These are phyloP conservation scores for Urosaurus nigricauda DNA, from an alignment of 2,797 vertebrate genomes.

Conservation along the genomic window DNA sequence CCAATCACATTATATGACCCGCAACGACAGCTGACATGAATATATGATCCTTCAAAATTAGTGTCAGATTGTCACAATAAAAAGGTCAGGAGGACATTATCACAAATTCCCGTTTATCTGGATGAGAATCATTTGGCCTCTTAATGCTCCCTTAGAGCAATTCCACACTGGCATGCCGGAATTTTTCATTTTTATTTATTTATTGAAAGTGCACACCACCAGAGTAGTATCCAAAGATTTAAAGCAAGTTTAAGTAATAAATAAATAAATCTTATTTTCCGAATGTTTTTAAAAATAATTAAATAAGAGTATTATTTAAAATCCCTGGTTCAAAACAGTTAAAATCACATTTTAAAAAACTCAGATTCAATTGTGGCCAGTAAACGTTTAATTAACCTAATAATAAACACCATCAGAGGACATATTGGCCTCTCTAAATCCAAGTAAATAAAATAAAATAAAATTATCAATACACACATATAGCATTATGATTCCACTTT, in stretches of 20 bases:
- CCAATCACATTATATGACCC: conserved; percentile 69
- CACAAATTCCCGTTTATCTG: conserved; percentile 75
- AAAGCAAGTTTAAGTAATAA: no score
- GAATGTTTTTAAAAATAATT: no score
- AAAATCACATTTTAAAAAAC: conserved; percentile 5
- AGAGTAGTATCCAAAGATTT: no score
- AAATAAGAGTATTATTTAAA: no score
- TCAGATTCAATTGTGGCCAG: not conserved
- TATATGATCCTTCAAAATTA: conserved; percentile 79
- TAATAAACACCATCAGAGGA: conserved; percentile 19
- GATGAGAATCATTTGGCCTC: conserved; percentile 71
- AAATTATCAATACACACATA: no score
- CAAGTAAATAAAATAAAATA: no score
- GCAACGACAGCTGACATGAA: conserved; percentile 73
- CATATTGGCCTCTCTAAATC: not conserved
- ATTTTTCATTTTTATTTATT: no score
- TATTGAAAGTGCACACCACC: no score
- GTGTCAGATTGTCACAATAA: conserved; percentile 78
- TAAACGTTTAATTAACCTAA: conserved; percentile 62
- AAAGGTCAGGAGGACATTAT: conserved; percentile 70
- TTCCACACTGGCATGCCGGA: conserved; percentile 35
- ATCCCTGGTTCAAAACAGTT: no score
- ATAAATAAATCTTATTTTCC: no score
- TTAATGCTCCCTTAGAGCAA: conserved; percentile 63
- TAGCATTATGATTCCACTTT: no score